Evolutionary conservation across 2,888 invertebrate species (phyloP), one percentile per base, ranked within the genome.

Genomic region (Linnaemya tessellans): DNA sequence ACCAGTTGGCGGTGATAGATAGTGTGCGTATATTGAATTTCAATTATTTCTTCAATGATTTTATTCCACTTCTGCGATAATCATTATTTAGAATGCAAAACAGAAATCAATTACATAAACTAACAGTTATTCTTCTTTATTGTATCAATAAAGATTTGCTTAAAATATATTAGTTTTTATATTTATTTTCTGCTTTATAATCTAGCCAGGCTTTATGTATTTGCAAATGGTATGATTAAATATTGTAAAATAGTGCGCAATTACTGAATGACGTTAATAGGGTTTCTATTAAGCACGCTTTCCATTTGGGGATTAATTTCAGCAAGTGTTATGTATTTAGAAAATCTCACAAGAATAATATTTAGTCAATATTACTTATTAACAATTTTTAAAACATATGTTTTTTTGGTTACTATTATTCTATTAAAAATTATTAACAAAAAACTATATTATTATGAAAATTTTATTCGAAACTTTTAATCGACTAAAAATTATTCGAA

Each of bases 51-150:
- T 78, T 49, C 49, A 78, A 78, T 60, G 49, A 56, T 68, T 68
- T 35, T 41, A 68, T 38, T 60, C 46, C 8, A 62, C 18, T 80
- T 80, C 70, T 79, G 79, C 77, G 83, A 87, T 85, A 84, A 87
- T 84, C 84, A 78, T 74, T 81, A 80, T 71, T 71, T 62, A 77
- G 84, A 87, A 85, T 83, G 84, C 81, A 18, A 56, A 25, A 83
- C 38, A 84, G 87, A 75, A 88, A 87, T 87, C 88, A 87, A 88
- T 88, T 88, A 88, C 81, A 80, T 84, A 87, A 85, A 80, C 87
- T 88, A 87, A 87, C 87, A 86, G 87, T 87, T 87, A 25, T 70
- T 58, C 18, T 18, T 60, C 58, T 75, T 58, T 18, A 51, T 51
- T 51, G 22, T 8, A 49, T 58, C 46, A 68, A 68, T 60, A 60